phyloP scores from a whole-genome alignment of 2,797 vertebrate species.

The Epinephelus coioides region DNA sequence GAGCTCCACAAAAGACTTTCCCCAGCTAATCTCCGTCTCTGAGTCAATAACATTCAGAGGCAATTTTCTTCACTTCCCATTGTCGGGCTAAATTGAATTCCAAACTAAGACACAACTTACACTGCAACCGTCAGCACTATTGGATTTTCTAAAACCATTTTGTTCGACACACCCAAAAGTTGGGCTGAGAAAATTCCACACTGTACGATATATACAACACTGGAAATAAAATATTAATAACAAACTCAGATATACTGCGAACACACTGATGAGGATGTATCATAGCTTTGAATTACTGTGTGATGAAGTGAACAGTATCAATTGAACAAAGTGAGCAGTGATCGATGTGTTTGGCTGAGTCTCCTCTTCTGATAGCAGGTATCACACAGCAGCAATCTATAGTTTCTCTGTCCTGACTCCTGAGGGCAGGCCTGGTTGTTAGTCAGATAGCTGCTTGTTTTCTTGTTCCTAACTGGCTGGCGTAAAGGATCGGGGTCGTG shows the following conservation, averaged over 20 bases:
- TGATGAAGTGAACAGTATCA: slow-evolving; percentile 46
- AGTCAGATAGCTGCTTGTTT: slow-evolving; percentile 57
- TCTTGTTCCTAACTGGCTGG: slow-evolving; percentile 24
- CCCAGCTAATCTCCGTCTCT: slow-evolving; percentile 52
- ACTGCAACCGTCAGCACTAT: slow-evolving; percentile 54
- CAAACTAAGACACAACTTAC: slow-evolving; percentile 45
- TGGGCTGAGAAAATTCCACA: background rate
- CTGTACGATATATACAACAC: background rate
- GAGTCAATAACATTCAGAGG: slow-evolving; percentile 73
- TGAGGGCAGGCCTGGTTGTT: slow-evolving; percentile 25
- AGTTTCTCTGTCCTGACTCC: slow-evolving; percentile 27
- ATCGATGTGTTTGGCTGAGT: slow-evolving; percentile 60
- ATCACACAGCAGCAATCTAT: slow-evolving; percentile 61
- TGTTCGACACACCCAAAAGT: background rate
- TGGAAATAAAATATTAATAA: background rate
- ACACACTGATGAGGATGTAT: slow-evolving; percentile 12
- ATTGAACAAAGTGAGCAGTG: slow-evolving; percentile 41
- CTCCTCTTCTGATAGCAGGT: slow-evolving; percentile 39
- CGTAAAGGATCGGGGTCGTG: slow-evolving; percentile 32
- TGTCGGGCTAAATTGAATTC: slow-evolving; percentile 64
- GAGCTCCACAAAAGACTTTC: slow-evolving; percentile 59
- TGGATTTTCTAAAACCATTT: slow-evolving; percentile 52
- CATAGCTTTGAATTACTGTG: slow-evolving; percentile 36
- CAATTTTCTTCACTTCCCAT: slow-evolving; percentile 64
- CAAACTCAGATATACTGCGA: background rate